Evolutionary conservation across 2,113 vertebrate genomes (phyloP).

Genomic region (Desmodus rotundus): DNA sequence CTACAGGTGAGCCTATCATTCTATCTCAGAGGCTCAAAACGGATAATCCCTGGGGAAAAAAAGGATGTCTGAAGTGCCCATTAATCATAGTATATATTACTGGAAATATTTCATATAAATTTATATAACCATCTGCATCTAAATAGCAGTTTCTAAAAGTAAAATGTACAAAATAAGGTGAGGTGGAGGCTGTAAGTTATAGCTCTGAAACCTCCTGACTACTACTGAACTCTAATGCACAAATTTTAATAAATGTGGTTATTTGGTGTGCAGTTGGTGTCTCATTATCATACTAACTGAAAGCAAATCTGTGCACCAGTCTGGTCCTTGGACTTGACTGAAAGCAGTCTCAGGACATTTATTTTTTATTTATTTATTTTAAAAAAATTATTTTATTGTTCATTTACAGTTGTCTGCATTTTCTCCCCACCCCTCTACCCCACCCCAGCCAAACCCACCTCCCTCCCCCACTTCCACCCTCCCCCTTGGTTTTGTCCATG

Average conservation of each 20-base stretch:
- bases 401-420: no score
- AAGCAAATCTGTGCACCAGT: conserved; percentile 42
- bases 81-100: conserved; percentile 67
- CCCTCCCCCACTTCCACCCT: no score
- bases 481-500: no score
- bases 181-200: conserved; percentile 55
- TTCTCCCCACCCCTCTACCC: no score
- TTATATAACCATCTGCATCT: conserved; percentile 76
- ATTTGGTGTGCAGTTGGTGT: conserved; percentile 59
- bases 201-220: conserved; percentile 39
- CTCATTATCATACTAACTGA: conserved; percentile 63
- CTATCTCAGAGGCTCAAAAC: conserved; percentile 60
- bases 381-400: no score
- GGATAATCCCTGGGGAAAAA: conserved; percentile 58
- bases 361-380: no score
- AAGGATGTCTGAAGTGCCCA: conserved; percentile 53
- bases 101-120: conserved; percentile 75
- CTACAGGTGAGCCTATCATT: conserved; percentile 51
- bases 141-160: conserved; percentile 72
- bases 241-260: conserved; percentile 72
- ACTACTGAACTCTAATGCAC: background rate
- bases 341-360: conserved; percentile 49
- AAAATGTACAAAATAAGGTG: conserved; percentile 48
- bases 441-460: no score
- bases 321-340: conserved; percentile 50